phyloP scores from a whole-genome alignment of 2,797 vertebrate species.

The Betta splendens region DNA sequence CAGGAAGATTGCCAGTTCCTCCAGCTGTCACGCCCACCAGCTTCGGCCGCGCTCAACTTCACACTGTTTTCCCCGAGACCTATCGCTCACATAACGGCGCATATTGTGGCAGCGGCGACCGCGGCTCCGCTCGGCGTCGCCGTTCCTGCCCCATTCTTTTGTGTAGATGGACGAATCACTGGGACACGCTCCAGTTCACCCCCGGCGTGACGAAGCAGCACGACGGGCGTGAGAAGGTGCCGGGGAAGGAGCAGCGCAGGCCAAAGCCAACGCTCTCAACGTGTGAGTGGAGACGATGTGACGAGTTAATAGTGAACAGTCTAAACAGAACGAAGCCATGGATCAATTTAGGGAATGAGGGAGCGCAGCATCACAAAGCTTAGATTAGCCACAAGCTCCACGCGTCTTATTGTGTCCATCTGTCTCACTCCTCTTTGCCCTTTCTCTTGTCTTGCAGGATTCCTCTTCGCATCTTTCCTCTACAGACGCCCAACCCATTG shows the following conservation, averaged over 20 bases:
- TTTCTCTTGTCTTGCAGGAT: no score
- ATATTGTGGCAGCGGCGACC: slow-evolving; percentile 15
- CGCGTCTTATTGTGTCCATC: no score
- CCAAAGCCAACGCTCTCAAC: not conserved
- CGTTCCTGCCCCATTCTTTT: not conserved
- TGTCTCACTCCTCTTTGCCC: no score
- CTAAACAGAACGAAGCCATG: not conserved
- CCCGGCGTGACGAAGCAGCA: not conserved
- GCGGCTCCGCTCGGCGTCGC: not conserved
- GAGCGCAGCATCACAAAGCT: no score
- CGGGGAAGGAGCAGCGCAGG: not conserved
- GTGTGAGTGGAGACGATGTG: not conserved
- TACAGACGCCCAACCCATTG: no score
- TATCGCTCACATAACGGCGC: slow-evolving; percentile 38
- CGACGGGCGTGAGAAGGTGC: not conserved
- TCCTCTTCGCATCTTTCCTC: no score
- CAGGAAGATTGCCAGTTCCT: slow-evolving; percentile 32
- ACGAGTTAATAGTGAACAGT: not conserved
- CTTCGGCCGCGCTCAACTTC: slow-evolving; percentile 13
- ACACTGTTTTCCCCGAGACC: slow-evolving; percentile 14
- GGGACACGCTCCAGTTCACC: not conserved
- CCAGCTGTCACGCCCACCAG: slow-evolving; percentile 22
- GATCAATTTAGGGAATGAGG: not conserved
- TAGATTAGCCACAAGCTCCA: no score
- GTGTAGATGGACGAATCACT: not conserved